A percentile compares a stretch with the other conserved stretches of the same genome.
These are phyloP conservation scores for Oryzias woworae DNA, from an alignment of 2,113 vertebrate genomes.

Conservation along the genomic window DNA sequence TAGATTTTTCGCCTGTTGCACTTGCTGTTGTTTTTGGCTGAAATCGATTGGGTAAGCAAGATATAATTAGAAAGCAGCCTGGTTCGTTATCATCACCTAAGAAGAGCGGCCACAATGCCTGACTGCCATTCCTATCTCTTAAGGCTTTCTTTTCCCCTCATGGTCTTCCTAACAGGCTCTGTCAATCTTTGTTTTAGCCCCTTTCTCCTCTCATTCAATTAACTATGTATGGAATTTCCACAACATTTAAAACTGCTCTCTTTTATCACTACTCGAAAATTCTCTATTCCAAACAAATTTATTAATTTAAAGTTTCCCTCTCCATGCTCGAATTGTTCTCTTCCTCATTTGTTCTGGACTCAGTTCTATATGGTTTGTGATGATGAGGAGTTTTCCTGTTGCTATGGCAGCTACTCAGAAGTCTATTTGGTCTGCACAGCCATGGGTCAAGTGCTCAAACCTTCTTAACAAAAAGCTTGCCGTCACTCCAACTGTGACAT, in stretches of 20 bases:
- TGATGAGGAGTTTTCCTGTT: conserved; percentile 43
- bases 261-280: conserved; percentile 34
- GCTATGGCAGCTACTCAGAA: conserved; percentile 47
- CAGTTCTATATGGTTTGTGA: neutral
- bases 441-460: conserved; percentile 37
- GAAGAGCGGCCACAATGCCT: conserved; percentile 17
- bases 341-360: conserved; percentile 20
- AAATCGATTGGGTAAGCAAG: conserved; percentile 65
- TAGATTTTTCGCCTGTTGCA: conserved; percentile 64
- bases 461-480: conserved; percentile 12
- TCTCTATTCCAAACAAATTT: conserved; percentile 47
- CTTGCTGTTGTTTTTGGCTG: conserved; percentile 61
- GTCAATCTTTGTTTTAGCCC: neutral
- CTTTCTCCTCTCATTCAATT: conserved; percentile 12
- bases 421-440: conserved; percentile 30
- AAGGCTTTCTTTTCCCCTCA: conserved; percentile 19
- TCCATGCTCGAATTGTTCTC: conserved; percentile 13
- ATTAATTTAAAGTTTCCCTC: conserved; percentile 39
- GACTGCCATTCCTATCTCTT: conserved; percentile 24
- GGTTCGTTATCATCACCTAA: conserved; percentile 51
- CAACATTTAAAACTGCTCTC: conserved; percentile 37
- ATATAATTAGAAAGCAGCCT: conserved; percentile 66
- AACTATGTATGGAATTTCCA: conserved; percentile 5
- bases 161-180: conserved; percentile 19
- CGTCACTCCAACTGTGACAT: conserved; percentile 16